Base-by-base conservation (phyloP, 2,888 invertebrate species). In the Acleris emargana region DNA sequence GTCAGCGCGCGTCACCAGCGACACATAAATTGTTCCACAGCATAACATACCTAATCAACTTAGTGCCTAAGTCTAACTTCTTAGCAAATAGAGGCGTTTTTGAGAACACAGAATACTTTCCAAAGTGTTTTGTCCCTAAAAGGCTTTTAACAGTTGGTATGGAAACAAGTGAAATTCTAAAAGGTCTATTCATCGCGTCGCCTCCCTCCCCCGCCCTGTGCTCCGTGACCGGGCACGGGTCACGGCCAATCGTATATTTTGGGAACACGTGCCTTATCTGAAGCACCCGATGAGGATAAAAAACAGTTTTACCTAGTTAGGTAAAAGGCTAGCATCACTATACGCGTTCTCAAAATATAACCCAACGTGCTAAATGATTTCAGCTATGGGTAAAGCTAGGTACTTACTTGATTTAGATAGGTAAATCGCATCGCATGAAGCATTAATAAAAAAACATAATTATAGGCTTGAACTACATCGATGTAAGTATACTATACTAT, bases 1-100 rank as follows among this genome's bases (percentile, higher is more conserved):
- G 91, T 91, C 89, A 84, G 80, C 74, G 66, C 81, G 80, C 88
- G 89, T 89, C 90, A 88, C 82, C 85, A 81, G 86, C 86, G 83
- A 86, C 88, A 86, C 84, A 78, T 85, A 87, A 83, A 87, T 84
- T 80, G 86, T 89, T 86, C 84, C 85, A 88, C 88, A 88, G 85
- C 77, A 73, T 71, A 74, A 81, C 79, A 28, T 63, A 63, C 61
- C 43, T 63, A 58, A 64, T 60, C 59, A 50, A 60, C 54, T 43
- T 60, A 53, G 7, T 49, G 42, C 80, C 38, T 38, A 32, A 32
- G 54, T 11, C 16, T 43, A 83, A 79, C 77, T 75, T 75, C 77
- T 75, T 75, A 75, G 77, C 75, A 76, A 76, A 79, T 71, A 73
- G 68, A 72, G 63, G 72, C 70, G 72, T 57, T 60, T 68, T 71